Percentiles rank a stretch among this genome's conserved stretches.
Evolutionary conservation across 2,888 invertebrate species (phyloP).

Genomic region (Opisthograptis luteolata): DNA sequence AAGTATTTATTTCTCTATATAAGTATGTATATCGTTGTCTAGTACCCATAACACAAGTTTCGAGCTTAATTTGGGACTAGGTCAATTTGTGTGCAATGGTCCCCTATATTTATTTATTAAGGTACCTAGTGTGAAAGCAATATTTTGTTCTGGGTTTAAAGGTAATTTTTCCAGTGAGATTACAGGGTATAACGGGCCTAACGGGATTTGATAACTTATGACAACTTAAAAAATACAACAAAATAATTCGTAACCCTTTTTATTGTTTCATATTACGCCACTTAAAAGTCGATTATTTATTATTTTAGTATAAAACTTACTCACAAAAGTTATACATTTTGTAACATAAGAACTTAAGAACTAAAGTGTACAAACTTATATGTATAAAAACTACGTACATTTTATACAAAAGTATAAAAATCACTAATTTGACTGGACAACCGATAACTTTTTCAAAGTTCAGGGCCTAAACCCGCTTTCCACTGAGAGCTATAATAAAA

Average conservation of each 20-base stretch:
- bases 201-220: no score
- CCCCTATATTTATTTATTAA: no score
- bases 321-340: constrained; percentile 28
- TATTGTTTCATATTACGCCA: constrained; percentile 43
- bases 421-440: constrained; percentile 70
- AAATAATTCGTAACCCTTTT: constrained; percentile 38
- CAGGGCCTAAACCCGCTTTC: constrained; percentile 43
- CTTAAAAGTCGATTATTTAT: constrained; percentile 37
- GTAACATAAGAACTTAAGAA: constrained; percentile 40
- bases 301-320: constrained; percentile 37
- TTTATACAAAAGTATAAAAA: constrained; percentile 52
- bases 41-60: no score
- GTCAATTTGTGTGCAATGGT: no score
- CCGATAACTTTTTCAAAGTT: constrained; percentile 26
- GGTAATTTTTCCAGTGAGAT: no score
- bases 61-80: no score
- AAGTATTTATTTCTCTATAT: no score
- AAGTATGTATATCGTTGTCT: no score
- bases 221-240: constrained; percentile 18
- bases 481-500: constrained; percentile 57
- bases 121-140: no score
- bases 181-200: no score
- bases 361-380: constrained; percentile 37
- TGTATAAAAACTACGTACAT: constrained; percentile 38
- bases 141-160: no score